A percentile compares a stretch with the other conserved stretches of the same genome.
These are phyloP conservation scores for Cyclura pinguis DNA, from an alignment of 2,797 vertebrate genomes.

Conservation along the genomic window DNA sequence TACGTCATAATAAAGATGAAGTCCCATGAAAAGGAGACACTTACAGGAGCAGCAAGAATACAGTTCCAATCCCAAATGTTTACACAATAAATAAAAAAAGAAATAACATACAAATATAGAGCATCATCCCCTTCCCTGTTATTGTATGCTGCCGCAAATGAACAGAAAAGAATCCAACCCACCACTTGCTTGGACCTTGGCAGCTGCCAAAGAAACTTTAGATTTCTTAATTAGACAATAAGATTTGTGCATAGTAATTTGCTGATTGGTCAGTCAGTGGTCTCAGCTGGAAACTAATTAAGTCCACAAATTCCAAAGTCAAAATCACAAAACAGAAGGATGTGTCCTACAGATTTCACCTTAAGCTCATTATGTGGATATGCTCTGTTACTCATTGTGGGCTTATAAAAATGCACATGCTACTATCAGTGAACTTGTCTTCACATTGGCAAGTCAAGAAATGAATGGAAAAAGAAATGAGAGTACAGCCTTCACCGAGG, in stretches of 20 bases:
- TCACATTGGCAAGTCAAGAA: background rate
- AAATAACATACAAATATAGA: background rate
- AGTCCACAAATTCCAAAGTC: background rate
- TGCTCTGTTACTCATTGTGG: background rate
- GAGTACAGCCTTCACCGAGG: background rate
- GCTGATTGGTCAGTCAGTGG: background rate
- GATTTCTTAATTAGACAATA: background rate
- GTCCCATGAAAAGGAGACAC: no score
- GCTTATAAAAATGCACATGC: background rate
- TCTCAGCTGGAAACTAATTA: background rate
- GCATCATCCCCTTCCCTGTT: background rate
- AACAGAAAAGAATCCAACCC: background rate
- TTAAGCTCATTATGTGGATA: background rate
- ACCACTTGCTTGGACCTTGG: background rate
- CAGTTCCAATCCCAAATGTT: no score
- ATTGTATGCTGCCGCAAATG: background rate
- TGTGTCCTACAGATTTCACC: background rate
- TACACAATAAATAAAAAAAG: background rate
- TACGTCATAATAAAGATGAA: no score
- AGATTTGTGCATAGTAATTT: background rate
- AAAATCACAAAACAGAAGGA: background rate
- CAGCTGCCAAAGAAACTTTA: background rate
- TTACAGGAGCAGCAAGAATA: no score
- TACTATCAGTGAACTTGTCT: background rate
- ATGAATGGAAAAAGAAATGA: background rate